Percentiles rank a stretch among this genome's conserved stretches.
Conservation (phyloP, 1,140 invertebrate genomes). For the Heliconius nattereri region DNA sequence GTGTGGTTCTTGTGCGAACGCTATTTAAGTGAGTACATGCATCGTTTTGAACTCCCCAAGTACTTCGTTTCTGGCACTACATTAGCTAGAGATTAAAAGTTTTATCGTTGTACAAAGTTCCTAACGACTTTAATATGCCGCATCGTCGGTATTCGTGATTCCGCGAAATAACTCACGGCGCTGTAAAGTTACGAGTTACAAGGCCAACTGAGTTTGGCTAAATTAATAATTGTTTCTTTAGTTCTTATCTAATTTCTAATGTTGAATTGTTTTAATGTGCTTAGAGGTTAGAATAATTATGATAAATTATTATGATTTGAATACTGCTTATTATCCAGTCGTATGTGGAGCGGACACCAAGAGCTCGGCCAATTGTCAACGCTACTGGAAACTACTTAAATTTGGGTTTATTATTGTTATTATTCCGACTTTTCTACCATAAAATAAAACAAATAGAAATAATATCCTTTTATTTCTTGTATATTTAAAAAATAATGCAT, state of each 20-base stretch:
- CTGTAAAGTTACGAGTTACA: neutral
- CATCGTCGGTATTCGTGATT: constrained; percentile 15
- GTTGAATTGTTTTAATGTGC: neutral
- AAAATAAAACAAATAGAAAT: too few relatives aligned
- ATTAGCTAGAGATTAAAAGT: constrained; percentile 35
- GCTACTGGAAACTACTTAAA: too few relatives aligned
- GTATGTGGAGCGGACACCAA: too few relatives aligned
- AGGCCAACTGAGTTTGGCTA: constrained; percentile 1
- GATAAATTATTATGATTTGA: too few relatives aligned
- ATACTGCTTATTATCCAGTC: too few relatives aligned
- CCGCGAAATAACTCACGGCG: neutral
- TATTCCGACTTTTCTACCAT: too few relatives aligned
- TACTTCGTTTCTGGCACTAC: constrained; percentile 38
- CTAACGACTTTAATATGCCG: constrained; percentile 29
- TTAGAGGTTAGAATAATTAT: neutral
- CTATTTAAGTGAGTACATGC: constrained; percentile 15
- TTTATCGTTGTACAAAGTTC: constrained; percentile 32
- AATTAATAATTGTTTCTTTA: constrained; percentile 12
- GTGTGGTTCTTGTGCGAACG: constrained; percentile 11
- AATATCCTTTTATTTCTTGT: too few relatives aligned
- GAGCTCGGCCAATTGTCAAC: too few relatives aligned
- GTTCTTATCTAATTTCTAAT: constrained; percentile 7
- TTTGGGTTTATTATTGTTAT: too few relatives aligned
- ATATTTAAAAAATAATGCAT: too few relatives aligned
- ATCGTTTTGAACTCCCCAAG: constrained; percentile 30